Percentiles rank a stretch among this genome's conserved stretches.
These are phyloP conservation scores for Alces alces DNA, from an alignment of 2,113 vertebrate genomes.

Conservation along the genomic window DNA sequence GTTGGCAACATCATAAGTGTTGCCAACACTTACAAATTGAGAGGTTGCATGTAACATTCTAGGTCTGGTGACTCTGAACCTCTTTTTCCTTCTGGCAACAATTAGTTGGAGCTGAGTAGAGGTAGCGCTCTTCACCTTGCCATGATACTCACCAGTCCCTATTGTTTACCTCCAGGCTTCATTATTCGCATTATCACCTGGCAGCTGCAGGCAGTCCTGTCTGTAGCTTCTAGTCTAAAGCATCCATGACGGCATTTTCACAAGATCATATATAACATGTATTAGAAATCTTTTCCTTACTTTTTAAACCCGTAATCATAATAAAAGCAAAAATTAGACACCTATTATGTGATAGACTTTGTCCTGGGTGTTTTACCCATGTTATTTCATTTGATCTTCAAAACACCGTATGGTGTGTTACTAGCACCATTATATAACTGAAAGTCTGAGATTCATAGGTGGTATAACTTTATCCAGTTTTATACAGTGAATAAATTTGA, in stretches of 20 bases:
- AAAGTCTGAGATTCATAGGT: background rate
- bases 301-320: background rate
- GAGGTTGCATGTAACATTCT: background rate
- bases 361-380: background rate
- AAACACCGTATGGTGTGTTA: background rate
- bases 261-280: background rate
- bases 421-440: background rate
- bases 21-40: background rate
- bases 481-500: background rate
- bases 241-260: background rate
- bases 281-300: background rate
- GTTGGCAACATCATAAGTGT: background rate
- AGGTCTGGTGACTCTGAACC: background rate
- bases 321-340: background rate
- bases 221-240: background rate
- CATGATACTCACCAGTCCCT: background rate
- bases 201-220: background rate
- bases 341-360: background rate
- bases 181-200: background rate
- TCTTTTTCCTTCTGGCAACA: background rate
- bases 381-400: background rate
- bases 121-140: background rate
- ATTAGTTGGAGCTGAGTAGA: background rate
- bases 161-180: background rate
- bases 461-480: background rate